phyloP scores from a whole-genome alignment of 2,888 invertebrate species.

The Cotesia congregata region DNA sequence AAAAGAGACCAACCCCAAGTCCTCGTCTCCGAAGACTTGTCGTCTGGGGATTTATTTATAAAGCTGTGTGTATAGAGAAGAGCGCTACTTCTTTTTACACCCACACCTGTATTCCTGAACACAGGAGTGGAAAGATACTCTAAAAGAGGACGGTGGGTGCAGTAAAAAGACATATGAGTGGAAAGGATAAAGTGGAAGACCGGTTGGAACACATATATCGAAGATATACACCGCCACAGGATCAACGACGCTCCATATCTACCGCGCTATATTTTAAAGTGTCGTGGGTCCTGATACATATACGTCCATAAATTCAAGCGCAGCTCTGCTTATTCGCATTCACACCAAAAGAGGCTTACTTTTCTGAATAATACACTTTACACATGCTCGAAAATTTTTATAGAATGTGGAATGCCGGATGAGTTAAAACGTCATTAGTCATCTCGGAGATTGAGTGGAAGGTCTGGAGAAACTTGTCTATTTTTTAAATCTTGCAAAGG shows the following conservation, averaged over 20 bases:
- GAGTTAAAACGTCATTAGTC: too few species aligned
- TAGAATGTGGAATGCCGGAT: too few species aligned
- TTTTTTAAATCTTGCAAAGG: too few species aligned
- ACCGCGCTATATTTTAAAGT: conserved; percentile 9
- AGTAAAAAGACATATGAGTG: conserved; percentile 12
- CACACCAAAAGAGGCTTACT: too few species aligned
- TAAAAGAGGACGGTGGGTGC: background rate
- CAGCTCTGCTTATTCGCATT: too few species aligned
- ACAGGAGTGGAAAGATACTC: background rate
- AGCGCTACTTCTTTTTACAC: too few species aligned
- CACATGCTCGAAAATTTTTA: too few species aligned
- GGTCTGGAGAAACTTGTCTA: too few species aligned
- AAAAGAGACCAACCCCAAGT: conserved; percentile 8
- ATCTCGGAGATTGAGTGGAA: too few species aligned
- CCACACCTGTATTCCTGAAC: too few species aligned
- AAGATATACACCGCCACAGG: conserved; percentile 23
- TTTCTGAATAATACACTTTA: too few species aligned
- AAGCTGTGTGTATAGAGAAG: background rate
- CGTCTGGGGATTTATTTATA: conserved; percentile 21
- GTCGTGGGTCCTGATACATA: conserved; percentile 17
- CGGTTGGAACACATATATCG: background rate
- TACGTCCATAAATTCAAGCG: conserved; percentile 18
- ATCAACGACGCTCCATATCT: conserved; percentile 24
- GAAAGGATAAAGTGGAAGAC: conserved; percentile 13
- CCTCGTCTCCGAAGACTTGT: background rate